Evolutionary conservation across 2,888 invertebrate genomes (phyloP).

Genomic region (Lochmaea crataegi): DNA sequence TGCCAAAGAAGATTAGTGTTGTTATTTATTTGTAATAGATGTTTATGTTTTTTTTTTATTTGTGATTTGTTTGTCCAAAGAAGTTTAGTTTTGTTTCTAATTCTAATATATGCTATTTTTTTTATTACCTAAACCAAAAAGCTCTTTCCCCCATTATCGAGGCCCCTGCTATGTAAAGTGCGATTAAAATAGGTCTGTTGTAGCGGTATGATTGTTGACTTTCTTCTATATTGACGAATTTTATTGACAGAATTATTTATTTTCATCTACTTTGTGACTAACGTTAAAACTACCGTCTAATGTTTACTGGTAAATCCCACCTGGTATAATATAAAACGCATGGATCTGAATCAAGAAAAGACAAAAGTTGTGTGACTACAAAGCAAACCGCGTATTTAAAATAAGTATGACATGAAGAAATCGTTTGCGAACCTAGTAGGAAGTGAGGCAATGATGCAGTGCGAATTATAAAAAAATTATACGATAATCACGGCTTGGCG

Average conservation of each 20-base stretch:
- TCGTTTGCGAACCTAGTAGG: constrained; percentile 41
- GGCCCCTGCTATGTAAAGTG: no score
- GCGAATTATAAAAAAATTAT: constrained; percentile 40
- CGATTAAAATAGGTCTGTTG: no score
- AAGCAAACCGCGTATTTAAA: constrained; percentile 32
- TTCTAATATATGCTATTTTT: no score
- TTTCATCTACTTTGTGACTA: neutral
- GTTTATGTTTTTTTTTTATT: no score
- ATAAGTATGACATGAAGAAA: constrained; percentile 44
- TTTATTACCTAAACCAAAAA: no score
- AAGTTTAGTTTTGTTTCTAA: no score
- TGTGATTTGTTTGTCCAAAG: no score
- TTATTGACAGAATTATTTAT: neutral
- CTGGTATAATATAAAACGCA: constrained; percentile 12
- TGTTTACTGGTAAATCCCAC: constrained; percentile 5
- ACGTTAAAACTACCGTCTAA: neutral
- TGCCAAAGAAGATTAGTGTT: no score
- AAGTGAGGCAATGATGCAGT: constrained; percentile 44
- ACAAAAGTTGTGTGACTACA: constrained; percentile 21
- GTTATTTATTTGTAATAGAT: no score
- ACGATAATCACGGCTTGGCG: constrained; percentile 45
- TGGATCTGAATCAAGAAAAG: constrained; percentile 6
- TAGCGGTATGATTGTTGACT: no score
- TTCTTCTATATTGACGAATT: no score
- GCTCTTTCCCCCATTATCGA: no score